These are phyloP conservation scores for Paracyprichromis sp. DNA, from an alignment of 2,113 vertebrate genomes.

Conservation along the genomic window DNA sequence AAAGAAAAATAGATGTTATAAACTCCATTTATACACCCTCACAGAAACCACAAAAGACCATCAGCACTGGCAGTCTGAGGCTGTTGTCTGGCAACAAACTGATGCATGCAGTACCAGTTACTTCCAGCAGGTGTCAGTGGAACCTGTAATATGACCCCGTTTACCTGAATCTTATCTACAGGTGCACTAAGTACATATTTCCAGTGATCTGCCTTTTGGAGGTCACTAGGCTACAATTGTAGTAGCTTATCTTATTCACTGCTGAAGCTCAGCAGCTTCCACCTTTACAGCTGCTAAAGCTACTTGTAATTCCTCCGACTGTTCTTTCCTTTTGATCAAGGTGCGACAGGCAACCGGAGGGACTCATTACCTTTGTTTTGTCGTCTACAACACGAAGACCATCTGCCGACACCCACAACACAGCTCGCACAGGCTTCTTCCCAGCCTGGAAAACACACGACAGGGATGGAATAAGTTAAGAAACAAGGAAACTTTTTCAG, in stretches of 20 bases:
- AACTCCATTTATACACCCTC: neutral
- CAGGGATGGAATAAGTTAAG: conserved; percentile 26
- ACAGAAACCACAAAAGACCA: neutral
- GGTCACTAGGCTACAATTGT: neutral
- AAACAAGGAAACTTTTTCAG: neutral
- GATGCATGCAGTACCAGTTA: neutral
- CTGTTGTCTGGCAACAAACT: neutral
- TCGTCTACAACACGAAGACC: conserved; percentile 97
- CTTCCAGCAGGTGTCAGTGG: conserved; percentile 39
- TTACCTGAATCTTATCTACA: neutral
- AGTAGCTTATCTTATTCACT: neutral
- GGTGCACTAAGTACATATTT: conserved; percentile 7
- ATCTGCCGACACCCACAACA: conserved; percentile 96
- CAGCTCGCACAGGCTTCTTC: conserved; percentile 93
- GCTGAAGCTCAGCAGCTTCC: neutral
- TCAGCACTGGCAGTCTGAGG: neutral
- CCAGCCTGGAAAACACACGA: conserved; percentile 78
- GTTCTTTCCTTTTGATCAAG: neutral
- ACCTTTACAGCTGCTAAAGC: neutral
- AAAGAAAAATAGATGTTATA: neutral
- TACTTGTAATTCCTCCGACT: neutral
- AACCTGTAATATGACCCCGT: neutral
- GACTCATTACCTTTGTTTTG: conserved; percentile 89
- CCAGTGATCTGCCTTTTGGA: neutral
- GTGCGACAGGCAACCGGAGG: neutral